phyloP scores from a whole-genome alignment of 2,113 vertebrate genomes.

The Malurus elegans region DNA sequence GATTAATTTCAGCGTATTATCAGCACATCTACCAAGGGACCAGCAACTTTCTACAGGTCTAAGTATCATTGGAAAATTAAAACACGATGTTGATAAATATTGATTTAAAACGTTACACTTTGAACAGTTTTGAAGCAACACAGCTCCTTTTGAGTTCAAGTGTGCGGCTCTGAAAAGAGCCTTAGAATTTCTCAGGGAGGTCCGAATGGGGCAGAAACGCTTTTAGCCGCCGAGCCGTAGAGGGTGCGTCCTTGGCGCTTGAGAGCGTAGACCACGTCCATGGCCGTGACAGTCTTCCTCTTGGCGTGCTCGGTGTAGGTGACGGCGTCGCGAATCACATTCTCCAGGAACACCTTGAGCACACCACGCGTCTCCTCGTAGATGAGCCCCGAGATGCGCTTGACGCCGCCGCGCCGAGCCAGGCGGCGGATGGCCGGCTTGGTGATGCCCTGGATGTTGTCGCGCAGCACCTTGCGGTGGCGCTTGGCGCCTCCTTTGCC shows the following conservation, averaged over 20 bases:
- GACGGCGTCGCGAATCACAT: conserved; percentile 79
- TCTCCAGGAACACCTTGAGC: conserved; percentile 70
- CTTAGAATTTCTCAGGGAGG: conserved; percentile 22
- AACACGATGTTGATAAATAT: too few species aligned
- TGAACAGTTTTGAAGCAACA: fast-evolving
- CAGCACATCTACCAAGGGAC: fast-evolving
- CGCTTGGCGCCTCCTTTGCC: conserved; percentile 70
- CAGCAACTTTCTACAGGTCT: too few species aligned
- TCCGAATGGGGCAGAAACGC: fast-evolving
- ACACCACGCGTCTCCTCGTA: conserved; percentile 78
- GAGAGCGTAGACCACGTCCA: conserved; percentile 77
- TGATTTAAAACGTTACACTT: too few species aligned
- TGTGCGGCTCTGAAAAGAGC: conserved; percentile 78
- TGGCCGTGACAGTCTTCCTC: conserved; percentile 76
- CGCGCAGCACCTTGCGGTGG: conserved; percentile 72
- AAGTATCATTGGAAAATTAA: too few species aligned
- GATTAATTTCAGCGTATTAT: fast-evolving
- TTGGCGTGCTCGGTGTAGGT: conserved; percentile 75
- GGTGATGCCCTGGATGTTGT: conserved; percentile 78
- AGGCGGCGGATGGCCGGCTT: conserved; percentile 68
- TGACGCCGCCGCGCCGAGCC: conserved; percentile 54
- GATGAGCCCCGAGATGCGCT: conserved; percentile 77
- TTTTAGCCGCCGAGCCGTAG: conserved; percentile 38
- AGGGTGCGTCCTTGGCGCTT: conserved; percentile 76
- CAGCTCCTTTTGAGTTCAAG: neutral